phyloP scores from a whole-genome alignment of 2,797 vertebrate genomes.

The Caiman crocodilus region DNA sequence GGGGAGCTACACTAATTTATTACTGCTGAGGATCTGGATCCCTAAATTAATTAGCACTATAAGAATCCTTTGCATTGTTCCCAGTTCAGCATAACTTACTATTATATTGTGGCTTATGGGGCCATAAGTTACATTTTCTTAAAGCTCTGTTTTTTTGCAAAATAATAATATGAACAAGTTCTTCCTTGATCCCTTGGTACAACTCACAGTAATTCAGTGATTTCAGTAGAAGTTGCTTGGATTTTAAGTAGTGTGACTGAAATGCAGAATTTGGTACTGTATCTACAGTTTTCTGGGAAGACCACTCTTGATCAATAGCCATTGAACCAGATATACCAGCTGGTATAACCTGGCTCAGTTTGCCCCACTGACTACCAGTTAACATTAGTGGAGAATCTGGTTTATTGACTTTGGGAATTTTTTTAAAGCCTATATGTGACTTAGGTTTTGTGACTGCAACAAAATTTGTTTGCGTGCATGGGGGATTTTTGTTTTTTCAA shows the following conservation, averaged over 20 bases:
- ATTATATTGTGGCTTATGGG: not conserved
- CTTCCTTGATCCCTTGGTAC: not conserved
- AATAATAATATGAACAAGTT: conserved; percentile 6
- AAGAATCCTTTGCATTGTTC: not conserved
- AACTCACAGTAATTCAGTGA: not conserved
- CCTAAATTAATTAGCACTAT: not conserved
- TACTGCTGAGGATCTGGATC: not conserved
- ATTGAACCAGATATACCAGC: not conserved
- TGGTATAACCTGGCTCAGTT: conserved; percentile 1
- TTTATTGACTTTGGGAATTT: not conserved
- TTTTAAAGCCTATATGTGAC: not conserved
- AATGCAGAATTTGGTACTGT: conserved; percentile 26
- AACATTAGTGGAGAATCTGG: not conserved
- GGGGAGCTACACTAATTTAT: not conserved
- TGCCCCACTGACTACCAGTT: not conserved
- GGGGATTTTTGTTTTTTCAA: not conserved
- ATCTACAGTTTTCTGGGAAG: conserved; percentile 20
- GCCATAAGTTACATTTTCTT: not conserved
- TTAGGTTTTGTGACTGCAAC: not conserved
- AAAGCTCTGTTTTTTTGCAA: not conserved
- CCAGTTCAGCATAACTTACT: not conserved
- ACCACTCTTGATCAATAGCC: conserved; percentile 5
- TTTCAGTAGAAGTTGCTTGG: conserved; percentile 12
- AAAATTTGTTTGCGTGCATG: not conserved
- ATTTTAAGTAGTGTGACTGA: conserved; percentile 2